Conservation (phyloP, 2,797 vertebrate genomes). For the Neoniphon sammara region DNA sequence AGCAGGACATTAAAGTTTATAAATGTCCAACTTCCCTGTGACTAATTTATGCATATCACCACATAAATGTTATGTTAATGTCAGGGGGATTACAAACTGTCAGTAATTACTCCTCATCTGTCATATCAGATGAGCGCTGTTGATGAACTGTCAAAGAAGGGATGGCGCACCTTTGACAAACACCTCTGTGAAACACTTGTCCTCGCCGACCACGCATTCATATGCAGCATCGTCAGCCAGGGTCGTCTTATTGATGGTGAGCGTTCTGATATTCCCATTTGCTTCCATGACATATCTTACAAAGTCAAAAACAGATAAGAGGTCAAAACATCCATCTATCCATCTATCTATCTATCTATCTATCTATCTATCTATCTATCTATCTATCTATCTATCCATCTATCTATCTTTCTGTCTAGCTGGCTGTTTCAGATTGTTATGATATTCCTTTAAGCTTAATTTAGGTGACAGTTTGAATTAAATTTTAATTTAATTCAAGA, state of each 20-base stretch:
- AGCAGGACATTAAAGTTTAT: neutral
- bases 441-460: too few relatives aligned
- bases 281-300: conserved; percentile 90
- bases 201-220: conserved; percentile 87
- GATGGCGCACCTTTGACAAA: conserved; percentile 90
- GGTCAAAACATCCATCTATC: neutral
- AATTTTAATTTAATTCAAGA: neutral
- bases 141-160: neutral
- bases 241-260: conserved; percentile 88
- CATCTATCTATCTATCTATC: too few relatives aligned
- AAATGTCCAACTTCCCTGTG: neutral
- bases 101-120: neutral
- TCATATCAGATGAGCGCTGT: neutral
- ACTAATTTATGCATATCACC: neutral
- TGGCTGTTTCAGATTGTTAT: neutral
- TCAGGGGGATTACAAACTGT: neutral
- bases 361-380: too few relatives aligned
- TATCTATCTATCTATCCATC: too few relatives aligned
- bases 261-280: conserved; percentile 85
- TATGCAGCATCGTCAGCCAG: conserved; percentile 91
- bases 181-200: conserved; percentile 90
- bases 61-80: neutral
- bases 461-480: too few relatives aligned
- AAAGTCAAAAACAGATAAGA: conserved; percentile 22
- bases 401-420: neutral